These are phyloP conservation scores for Tenthredo mesomela DNA, from an alignment of 2,888 invertebrate genomes.

Conservation along the genomic window DNA sequence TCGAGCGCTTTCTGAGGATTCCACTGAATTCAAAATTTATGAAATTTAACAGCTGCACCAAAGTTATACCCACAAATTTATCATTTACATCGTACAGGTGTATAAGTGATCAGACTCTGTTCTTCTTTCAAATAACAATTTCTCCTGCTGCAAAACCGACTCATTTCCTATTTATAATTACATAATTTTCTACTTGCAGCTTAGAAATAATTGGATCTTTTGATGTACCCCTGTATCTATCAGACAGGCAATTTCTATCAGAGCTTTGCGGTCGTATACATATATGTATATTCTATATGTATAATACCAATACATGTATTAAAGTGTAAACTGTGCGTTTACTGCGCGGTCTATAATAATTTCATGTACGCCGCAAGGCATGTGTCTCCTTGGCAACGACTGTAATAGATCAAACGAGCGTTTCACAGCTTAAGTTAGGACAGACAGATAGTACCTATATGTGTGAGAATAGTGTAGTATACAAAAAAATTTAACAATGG, in stretches of 20 bases:
- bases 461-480: neutral
- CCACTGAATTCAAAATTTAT: neutral
- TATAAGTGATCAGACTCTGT: neutral
- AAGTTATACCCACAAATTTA: neutral
- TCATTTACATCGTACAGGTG: neutral
- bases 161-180: neutral
- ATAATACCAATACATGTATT: neutral
- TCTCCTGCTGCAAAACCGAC: neutral
- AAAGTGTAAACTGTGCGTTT: slow-evolving; percentile 3
- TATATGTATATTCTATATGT: neutral
- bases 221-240: neutral
- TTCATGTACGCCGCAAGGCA: slow-evolving; percentile 14
- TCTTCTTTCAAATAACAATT: neutral
- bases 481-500: neutral
- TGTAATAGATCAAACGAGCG: slow-evolving; percentile 42
- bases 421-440: neutral
- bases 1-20: neutral
- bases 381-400: slow-evolving; percentile 29
- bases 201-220: neutral
- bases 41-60: neutral
- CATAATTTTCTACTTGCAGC: neutral
- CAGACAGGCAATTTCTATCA: neutral
- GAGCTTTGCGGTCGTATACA: neutral
- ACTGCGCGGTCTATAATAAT: slow-evolving; percentile 31
- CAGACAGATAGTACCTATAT: neutral